Evolutionary conservation across 2,797 vertebrate species (phyloP).

Genomic region (Phaenicophaeus curvirostris): DNA sequence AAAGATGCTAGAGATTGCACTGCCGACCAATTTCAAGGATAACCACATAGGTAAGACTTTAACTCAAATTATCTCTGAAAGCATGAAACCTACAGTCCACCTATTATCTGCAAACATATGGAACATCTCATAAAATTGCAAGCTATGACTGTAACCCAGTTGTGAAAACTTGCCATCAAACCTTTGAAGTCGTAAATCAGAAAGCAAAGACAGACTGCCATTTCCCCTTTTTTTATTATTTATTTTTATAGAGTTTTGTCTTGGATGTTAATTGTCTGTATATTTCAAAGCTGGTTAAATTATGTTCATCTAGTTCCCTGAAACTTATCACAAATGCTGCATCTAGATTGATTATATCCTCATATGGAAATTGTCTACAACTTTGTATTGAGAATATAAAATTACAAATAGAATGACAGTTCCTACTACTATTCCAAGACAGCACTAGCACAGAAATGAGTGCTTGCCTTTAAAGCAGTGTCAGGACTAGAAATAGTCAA

Average conservation of each 20-base stretch:
- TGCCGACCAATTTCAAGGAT: not conserved
- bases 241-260: not conserved
- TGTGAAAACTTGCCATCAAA: not conserved
- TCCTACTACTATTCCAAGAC: not conserved
- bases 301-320: not conserved
- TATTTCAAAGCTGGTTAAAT: not conserved
- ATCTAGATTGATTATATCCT: not conserved
- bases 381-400: not conserved
- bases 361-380: not conserved
- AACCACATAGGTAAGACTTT: not conserved
- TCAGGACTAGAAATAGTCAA: not conserved
- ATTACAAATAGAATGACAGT: not conserved
- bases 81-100: not conserved
- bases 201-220: not conserved
- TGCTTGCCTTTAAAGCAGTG: not conserved
- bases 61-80: not conserved
- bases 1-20: not conserved
- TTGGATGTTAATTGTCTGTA: not conserved
- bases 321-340: not conserved
- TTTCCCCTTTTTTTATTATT: not conserved
- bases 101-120: not conserved
- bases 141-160: not conserved
- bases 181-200: not conserved
- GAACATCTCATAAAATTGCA: conserved; percentile 6
- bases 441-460: not conserved